Conservation (phyloP, 2,888 invertebrate species). For the Tanypteryx hageni region DNA sequence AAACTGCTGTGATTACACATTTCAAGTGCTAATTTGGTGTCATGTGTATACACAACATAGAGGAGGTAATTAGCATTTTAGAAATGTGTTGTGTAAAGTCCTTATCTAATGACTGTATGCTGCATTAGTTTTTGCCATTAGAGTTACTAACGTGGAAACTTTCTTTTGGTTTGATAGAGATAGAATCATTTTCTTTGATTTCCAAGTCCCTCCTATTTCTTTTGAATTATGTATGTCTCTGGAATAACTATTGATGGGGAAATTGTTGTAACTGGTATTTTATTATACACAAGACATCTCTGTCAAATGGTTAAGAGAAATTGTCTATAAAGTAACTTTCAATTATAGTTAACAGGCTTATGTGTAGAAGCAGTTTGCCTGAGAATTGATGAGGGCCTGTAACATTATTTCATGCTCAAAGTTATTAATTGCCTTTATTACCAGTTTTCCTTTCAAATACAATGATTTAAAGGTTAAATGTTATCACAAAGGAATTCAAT, state of each 20-base stretch:
- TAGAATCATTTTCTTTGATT: slow-evolving; percentile 20
- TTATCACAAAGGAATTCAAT: not conserved
- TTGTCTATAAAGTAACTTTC: slow-evolving; percentile 54
- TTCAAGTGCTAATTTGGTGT: not conserved
- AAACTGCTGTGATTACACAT: not conserved
- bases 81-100: slow-evolving; percentile 46
- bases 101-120: slow-evolving; percentile 46
- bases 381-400: slow-evolving; percentile 40
- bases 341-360: slow-evolving; percentile 61
- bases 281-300: not conserved
- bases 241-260: slow-evolving; percentile 42
- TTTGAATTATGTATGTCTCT: slow-evolving; percentile 27
- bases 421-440: not conserved
- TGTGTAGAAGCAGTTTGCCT: slow-evolving; percentile 15
- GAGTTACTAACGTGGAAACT: slow-evolving; percentile 42
- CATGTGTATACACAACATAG: not conserved
- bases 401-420: slow-evolving; percentile 12
- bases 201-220: slow-evolving; percentile 19
- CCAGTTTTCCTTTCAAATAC: not conserved
- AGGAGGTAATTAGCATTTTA: slow-evolving; percentile 45
- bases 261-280: slow-evolving; percentile 38
- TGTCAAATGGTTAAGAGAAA: slow-evolving; percentile 11
- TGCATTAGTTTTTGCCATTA: slow-evolving; percentile 56
- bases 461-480: not conserved
- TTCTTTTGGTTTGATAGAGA: slow-evolving; percentile 47